Conservation (phyloP, 2,113 vertebrate species). For the Lichenostomus cassidix region DNA sequence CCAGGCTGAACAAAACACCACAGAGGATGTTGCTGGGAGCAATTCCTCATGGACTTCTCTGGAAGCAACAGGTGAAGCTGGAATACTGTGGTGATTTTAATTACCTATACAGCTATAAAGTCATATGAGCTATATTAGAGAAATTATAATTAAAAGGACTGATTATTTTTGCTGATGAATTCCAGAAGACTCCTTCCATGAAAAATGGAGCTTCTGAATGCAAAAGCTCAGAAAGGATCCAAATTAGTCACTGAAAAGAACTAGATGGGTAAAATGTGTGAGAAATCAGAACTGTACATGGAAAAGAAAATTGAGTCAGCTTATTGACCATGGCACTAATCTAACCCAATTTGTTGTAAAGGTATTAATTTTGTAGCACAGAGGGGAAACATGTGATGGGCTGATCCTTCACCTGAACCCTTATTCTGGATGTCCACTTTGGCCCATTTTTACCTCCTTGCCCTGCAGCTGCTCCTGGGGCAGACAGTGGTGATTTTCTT, state of each 20-base stretch:
- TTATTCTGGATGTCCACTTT: neutral
- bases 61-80: neutral
- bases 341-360: neutral
- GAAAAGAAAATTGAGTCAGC: neutral
- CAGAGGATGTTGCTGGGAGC: neutral
- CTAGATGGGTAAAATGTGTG: neutral
- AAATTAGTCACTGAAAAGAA: neutral
- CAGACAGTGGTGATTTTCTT: neutral
- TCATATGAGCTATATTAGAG: neutral
- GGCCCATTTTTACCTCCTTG: neutral
- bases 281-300: neutral
- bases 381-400: neutral
- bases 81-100: neutral
- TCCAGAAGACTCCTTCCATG: neutral
- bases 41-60: neutral
- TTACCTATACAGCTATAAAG: neutral
- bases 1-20: neutral
- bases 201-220: neutral
- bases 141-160: neutral
- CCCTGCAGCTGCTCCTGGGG: accelerated
- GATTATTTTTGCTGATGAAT: neutral
- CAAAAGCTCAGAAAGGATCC: neutral
- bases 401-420: neutral
- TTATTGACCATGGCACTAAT: neutral
- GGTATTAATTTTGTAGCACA: neutral